These are phyloP conservation scores for Chironomus tepperi DNA, from an alignment of 1,140 invertebrate genomes.

Conservation along the genomic window DNA sequence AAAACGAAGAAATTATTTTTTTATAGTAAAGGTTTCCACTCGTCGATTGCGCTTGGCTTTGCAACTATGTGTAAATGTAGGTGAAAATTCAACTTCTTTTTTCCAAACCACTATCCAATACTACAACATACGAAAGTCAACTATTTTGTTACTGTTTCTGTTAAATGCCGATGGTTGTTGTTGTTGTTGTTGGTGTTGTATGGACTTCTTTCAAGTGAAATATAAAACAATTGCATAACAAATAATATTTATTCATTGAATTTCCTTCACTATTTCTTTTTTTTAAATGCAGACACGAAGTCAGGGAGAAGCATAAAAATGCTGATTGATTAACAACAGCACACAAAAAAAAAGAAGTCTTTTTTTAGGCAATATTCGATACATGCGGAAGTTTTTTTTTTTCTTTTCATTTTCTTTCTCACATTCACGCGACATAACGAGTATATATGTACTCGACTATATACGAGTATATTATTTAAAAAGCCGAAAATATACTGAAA, in stretches of 20 bases:
- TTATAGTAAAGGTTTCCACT: conserved; percentile 5
- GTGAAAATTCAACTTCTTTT: conserved; percentile 17
- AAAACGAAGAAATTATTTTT: background rate
- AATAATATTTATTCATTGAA: background rate
- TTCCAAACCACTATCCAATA: background rate
- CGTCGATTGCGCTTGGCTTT: background rate
- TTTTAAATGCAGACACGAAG: background rate
- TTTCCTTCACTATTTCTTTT: too few species aligned
- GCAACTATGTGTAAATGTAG: conserved; percentile 1
- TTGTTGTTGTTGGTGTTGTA: background rate
- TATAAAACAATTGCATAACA: conserved; percentile 1
- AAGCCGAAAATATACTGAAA: background rate
- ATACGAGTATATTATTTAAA: background rate
- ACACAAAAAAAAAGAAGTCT: too few species aligned
- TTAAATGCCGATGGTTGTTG: too few species aligned
- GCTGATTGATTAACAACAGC: background rate
- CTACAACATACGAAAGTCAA: background rate
- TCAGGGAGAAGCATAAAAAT: background rate
- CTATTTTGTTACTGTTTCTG: background rate
- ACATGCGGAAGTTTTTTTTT: background rate
- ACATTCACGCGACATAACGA: background rate
- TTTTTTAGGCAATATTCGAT: background rate
- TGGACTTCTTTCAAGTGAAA: background rate
- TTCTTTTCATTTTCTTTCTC: background rate
- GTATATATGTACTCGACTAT: too few species aligned